Base-by-base conservation (phyloP, 2,113 vertebrate species). In the Pteropus alecto region DNA sequence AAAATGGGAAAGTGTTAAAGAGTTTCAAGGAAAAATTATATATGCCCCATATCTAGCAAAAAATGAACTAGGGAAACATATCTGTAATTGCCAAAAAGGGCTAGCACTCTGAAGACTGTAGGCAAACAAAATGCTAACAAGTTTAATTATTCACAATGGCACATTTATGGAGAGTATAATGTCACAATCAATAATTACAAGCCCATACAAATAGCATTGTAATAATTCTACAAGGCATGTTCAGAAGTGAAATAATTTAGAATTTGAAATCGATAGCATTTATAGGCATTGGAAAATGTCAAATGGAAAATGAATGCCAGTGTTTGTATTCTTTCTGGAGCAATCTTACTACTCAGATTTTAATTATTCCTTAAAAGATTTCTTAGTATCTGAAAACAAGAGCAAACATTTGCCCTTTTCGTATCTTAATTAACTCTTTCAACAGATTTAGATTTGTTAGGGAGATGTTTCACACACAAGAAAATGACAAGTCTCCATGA, bases 211-310 rank as follows among this genome's bases (percentile, higher is more conserved):
- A 96, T 65, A 85, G 93, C 86, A 82, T 24, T 90, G 87, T 89
- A 92, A 96, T 97, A 93, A 96, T 95, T 97, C 83, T 82, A 94
- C 95, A 82, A 96, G 92, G 92, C 76, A 2, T 97, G 89, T 92
- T 93, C 76, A 92, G 89, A 87, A 95, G 93, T 78, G 95, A 98
- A 96, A 97, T 97, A 93, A 97, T 97, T 97, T 74, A 96, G 93
- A 97, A 97, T 97, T 96, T 92, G 87, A 97, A 97, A 97, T 97
- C 97, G 78, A 97, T 97, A 97, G 87, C 92, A 93, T 98, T 95
- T 97, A 97, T 51, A 96, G 93, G 95, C 93, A 94, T 30, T 90
- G 87, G 96, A 90, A 98, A 98, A 97, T 95, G 95, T 96, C 97
- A 96, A 91, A 96, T 88, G 87, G 94, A 90, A 97, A 98, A 96